These are phyloP conservation scores for Scopus umbretta DNA, from an alignment of 2,113 vertebrate species.

Conservation along the genomic window DNA sequence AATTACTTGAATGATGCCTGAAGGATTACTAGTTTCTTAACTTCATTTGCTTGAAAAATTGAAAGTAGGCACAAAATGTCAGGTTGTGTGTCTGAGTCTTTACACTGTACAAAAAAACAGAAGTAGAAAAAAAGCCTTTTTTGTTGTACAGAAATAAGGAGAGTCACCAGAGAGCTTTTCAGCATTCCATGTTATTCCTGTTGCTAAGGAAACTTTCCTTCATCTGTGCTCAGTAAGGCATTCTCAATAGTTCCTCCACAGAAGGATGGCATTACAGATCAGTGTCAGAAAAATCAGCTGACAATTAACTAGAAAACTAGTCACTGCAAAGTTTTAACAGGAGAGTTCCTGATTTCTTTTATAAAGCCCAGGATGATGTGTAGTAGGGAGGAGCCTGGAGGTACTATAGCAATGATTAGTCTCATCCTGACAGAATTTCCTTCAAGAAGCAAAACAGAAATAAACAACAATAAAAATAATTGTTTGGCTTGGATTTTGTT, in stretches of 20 bases:
- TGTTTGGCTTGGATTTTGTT: background rate
- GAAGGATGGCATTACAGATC: background rate
- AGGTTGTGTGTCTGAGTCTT: background rate
- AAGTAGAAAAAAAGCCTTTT: background rate
- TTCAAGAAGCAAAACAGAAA: background rate
- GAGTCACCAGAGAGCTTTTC: conserved; percentile 15
- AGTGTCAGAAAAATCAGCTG: background rate
- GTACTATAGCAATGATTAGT: background rate
- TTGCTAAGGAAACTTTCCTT: conserved; percentile 51
- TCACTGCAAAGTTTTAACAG: background rate
- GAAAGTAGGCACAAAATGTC: background rate
- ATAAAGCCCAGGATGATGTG: background rate
- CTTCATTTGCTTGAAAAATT: background rate
- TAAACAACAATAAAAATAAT: background rate
- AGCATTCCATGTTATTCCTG: conserved; percentile 26
- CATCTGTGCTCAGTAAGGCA: conserved; percentile 2
- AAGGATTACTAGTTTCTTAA: background rate
- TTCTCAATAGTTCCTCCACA: background rate
- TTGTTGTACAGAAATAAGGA: background rate
- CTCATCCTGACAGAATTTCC: background rate
- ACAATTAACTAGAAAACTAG: background rate
- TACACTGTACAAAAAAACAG: background rate
- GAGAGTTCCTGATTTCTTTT: background rate
- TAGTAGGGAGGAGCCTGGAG: background rate
- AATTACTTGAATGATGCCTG: background rate